Evolutionary conservation across 2,113 vertebrate genomes (phyloP).

Genomic region (Xyrauchen texanus): DNA sequence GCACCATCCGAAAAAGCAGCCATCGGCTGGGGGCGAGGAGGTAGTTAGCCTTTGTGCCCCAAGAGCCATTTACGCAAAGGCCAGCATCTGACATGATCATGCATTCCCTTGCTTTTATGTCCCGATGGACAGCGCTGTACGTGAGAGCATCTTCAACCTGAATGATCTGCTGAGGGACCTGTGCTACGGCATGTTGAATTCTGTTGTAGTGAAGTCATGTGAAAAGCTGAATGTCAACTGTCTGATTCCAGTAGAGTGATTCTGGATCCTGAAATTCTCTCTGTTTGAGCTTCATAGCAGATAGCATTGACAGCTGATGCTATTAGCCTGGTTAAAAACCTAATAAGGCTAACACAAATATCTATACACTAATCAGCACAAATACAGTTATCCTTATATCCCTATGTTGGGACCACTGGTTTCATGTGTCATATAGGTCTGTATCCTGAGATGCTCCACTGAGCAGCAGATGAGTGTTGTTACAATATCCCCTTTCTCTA

Average conservation of each 20-base stretch:
- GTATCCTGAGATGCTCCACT: no score
- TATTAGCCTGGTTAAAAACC: not conserved
- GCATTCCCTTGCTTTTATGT: conserved; percentile 65
- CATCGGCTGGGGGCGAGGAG: conserved; percentile 46
- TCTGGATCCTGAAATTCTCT: not conserved
- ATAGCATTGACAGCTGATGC: no score
- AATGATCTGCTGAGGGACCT: conserved; percentile 37
- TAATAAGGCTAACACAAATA: conserved; percentile 1
- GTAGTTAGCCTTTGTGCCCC: conserved; percentile 76
- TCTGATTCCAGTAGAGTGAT: conserved; percentile 7
- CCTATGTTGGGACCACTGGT: not conserved
- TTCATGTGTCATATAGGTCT: no score
- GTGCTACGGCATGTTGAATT: conserved; percentile 36
- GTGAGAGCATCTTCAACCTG: conserved; percentile 59
- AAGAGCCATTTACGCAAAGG: conserved; percentile 74
- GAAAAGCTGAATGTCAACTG: conserved; percentile 42
- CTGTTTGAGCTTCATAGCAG: not conserved
- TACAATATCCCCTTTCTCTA: no score
- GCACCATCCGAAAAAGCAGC: conserved; percentile 47
- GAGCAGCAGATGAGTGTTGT: no score
- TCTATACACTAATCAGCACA: conserved; percentile 8
- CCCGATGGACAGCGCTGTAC: conserved; percentile 45
- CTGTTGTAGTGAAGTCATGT: conserved; percentile 31
- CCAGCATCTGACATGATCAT: conserved; percentile 72
- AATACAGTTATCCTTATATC: conserved; percentile 23